Conservation (phyloP, 2,113 vertebrate genomes). For the Gadus macrocephalus region DNA sequence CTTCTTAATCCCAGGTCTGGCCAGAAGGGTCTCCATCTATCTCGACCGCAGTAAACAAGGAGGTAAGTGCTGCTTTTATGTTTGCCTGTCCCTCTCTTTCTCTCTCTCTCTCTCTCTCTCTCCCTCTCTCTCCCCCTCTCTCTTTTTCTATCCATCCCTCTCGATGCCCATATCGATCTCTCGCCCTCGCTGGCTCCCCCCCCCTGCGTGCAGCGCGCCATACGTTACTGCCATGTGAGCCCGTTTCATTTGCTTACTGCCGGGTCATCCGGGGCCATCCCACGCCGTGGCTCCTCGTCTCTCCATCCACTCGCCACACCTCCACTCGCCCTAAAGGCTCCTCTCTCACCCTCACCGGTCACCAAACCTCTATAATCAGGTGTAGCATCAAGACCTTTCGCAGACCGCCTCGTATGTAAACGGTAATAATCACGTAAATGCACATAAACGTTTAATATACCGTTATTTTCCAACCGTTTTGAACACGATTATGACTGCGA, state of each 20-base stretch:
- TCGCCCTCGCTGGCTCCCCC: background rate
- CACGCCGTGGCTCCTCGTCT: background rate
- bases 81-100: constrained; percentile 18
- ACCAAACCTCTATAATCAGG: no score
- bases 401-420: no score
- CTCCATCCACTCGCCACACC: constrained; percentile 20
- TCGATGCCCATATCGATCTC: constrained; percentile 3
- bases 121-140: background rate
- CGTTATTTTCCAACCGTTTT: no score
- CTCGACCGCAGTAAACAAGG: constrained; percentile 92
- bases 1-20: constrained; percentile 76
- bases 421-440: no score
- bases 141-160: background rate
- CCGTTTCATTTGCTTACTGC: no score
- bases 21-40: constrained; percentile 88
- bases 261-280: no score
- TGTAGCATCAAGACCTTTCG: no score
- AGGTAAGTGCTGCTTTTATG: constrained; percentile 76
- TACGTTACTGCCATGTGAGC: no score
- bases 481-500: no score
- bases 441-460: no score
- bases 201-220: no score
- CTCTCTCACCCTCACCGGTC: no score
- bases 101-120: background rate
- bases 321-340: background rate